phyloP scores from a whole-genome alignment of 2,797 vertebrate species.

The Argyrosomus regius region DNA sequence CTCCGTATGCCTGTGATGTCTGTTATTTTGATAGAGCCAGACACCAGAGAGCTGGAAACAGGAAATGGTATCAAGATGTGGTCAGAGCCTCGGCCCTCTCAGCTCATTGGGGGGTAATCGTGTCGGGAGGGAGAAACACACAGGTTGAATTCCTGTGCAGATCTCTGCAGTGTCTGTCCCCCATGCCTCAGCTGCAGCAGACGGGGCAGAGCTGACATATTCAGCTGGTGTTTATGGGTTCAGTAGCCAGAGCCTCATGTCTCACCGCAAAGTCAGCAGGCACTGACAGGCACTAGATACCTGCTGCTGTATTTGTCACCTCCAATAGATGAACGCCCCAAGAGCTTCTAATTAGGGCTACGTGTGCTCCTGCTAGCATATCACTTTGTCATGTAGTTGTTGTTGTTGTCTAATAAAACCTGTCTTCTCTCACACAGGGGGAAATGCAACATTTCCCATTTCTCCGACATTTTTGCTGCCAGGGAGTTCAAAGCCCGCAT shows the following conservation, averaged over 20 bases:
- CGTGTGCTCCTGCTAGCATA: constrained; percentile 28
- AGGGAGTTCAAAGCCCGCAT: constrained; percentile 98
- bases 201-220: constrained; percentile 56
- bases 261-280: constrained; percentile 56
- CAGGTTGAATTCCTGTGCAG: constrained; percentile 58
- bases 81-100: constrained; percentile 40
- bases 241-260: constrained; percentile 44
- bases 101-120: constrained; percentile 43
- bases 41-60: constrained; percentile 69
- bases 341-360: constrained; percentile 55
- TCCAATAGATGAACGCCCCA: constrained; percentile 32
- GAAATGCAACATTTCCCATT: constrained; percentile 99
- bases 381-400: constrained; percentile 49
- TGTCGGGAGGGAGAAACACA: constrained; percentile 6
- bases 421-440: constrained; percentile 88
- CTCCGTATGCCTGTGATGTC: constrained; percentile 61
- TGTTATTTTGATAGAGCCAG: constrained; percentile 73
- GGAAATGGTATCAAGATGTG: constrained; percentile 78
- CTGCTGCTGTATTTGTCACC: constrained; percentile 67
- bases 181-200: constrained; percentile 46
- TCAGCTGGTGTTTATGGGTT: constrained; percentile 65
- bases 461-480: constrained; percentile 99
- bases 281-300: constrained; percentile 58
- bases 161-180: constrained; percentile 37
- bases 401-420: constrained; percentile 67